Conservation (phyloP, 2,113 vertebrate genomes). For the Glaucomys volans region DNA sequence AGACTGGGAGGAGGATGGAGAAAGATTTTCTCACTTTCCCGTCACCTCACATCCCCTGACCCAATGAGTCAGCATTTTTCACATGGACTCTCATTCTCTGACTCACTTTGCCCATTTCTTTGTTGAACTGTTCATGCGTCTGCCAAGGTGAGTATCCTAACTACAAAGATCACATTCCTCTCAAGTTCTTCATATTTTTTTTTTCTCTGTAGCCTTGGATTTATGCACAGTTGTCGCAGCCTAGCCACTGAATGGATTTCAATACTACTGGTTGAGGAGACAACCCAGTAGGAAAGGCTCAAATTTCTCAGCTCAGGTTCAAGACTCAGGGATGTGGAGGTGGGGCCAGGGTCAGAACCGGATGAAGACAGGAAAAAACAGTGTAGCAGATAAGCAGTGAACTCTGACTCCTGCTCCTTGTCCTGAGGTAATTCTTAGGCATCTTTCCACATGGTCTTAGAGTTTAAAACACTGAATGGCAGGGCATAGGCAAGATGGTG, state of each 20-base stretch:
- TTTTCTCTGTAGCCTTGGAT: background rate
- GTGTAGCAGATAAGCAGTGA: no score
- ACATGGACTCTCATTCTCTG: background rate
- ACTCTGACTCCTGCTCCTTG: fast-evolving
- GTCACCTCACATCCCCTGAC: background rate
- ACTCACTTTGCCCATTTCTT: background rate
- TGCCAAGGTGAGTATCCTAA: background rate
- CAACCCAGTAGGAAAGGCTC: background rate
- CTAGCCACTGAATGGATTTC: background rate
- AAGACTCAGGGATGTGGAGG: background rate
- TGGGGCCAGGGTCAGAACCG: background rate
- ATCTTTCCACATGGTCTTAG: fast-evolving
- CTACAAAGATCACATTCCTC: fast-evolving
- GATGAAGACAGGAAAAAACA: background rate
- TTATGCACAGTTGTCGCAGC: background rate
- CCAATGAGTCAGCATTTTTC: background rate
- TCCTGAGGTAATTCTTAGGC: background rate
- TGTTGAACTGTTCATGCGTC: background rate
- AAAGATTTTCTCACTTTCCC: background rate
- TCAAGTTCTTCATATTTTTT: background rate
- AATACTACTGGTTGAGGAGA: fast-evolving
- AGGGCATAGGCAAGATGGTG: background rate
- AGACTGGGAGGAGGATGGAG: background rate
- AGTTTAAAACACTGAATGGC: background rate
- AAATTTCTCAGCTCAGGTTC: background rate